Base-by-base conservation (phyloP, 2,888 invertebrate species). In the Molorchus minor region DNA sequence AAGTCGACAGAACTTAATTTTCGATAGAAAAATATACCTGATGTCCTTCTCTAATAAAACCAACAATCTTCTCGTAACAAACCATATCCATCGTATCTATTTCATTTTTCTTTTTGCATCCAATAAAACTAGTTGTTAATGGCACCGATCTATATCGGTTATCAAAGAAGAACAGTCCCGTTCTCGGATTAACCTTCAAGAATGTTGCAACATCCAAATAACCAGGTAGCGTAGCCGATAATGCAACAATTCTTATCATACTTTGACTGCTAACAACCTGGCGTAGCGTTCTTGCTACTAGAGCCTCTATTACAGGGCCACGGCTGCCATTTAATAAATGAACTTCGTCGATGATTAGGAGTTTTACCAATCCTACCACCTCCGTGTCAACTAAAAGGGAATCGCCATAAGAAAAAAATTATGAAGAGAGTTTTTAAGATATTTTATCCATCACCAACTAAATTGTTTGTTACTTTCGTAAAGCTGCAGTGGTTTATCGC, bases 181-280 rank as follows among this genome's bases (percentile, higher is more conserved):
- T 88, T 77, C 91, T 87, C 0, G 94, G 93, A 82, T 98, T 98
- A 0, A 99, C 99, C 12, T 94, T 84, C 8, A 99, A 84, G 79
- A 99, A 99, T 67, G 87, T 84, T 1, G 98, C 96, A 19, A 99
- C 98, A 81, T 99, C 98, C 2, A 94, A 80, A 79, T 99, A 99
- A 80, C 99, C 99, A 1, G 99, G 99, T 62, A 99, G 81, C 0
- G 99, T 99, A 7, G 99, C 99, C 0, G 98, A 97, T 33, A 98
- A 81, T 0, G 98, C 98, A 0, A 99, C 93, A 62, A 99, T 98
- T 45, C 99, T 86, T 57, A 99, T 98, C 93, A 97, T 96, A 76
- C 89, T 91, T 79, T 96, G 95, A 0, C 92, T 90, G 1, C 93
- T 90, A 73, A 96, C 94, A 0, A 95, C 93, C 81, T 96, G 93